phyloP scores from a whole-genome alignment of 1,140 invertebrate species.

The Streblospio benedicti region DNA sequence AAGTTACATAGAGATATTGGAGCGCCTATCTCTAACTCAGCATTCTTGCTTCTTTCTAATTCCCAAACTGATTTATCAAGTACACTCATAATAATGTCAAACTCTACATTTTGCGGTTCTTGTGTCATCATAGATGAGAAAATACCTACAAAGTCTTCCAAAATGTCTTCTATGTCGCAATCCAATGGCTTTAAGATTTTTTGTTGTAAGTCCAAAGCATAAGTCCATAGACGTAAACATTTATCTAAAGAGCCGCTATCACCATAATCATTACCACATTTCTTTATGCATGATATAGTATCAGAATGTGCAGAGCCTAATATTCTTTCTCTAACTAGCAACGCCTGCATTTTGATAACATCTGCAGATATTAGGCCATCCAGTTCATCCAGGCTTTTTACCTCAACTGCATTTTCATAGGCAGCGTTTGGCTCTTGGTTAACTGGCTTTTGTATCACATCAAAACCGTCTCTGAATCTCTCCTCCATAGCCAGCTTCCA shows the following conservation, averaged over 20 bases:
- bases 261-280: conserved; percentile 86
- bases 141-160: conserved; percentile 86
- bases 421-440: conserved; percentile 59
- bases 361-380: conserved; percentile 82
- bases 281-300: conserved; percentile 89
- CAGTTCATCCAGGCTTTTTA: conserved; percentile 64
- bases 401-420: conserved; percentile 78
- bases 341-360: conserved; percentile 90
- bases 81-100: conserved; percentile 71
- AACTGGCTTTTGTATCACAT: conserved; percentile 42
- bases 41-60: conserved; percentile 28
- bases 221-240: conserved; percentile 89
- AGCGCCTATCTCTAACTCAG: conserved; percentile 44
- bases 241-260: conserved; percentile 80
- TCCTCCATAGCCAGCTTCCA: conserved; percentile 84
- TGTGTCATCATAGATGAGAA: conserved; percentile 82
- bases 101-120: conserved; percentile 55
- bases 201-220: conserved; percentile 88
- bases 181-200: conserved; percentile 83
- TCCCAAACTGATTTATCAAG: conserved; percentile 50
- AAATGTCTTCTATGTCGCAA: conserved; percentile 84
- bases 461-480: conserved; percentile 51
- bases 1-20: no score
- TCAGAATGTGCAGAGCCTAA: conserved; percentile 90
- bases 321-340: conserved; percentile 86